Conservation (phyloP, 1,140 invertebrate genomes). For the Drosophila leontia region DNA sequence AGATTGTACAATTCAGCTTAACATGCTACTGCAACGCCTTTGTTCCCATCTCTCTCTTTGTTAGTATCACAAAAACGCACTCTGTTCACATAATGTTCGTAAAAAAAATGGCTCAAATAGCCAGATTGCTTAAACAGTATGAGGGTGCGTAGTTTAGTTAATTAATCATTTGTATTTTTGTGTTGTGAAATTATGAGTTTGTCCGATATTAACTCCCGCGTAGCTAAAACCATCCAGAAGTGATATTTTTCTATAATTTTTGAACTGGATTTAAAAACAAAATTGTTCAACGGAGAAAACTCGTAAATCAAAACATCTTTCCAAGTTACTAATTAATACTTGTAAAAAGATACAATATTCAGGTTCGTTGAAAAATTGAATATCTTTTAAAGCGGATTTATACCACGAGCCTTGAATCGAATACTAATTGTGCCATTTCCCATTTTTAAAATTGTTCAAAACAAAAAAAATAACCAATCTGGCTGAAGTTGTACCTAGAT, state of each 20-base stretch:
- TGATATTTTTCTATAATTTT: constrained; percentile 48
- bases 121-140: constrained; percentile 1
- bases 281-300: constrained; percentile 14
- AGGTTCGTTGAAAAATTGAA: constrained; percentile 23
- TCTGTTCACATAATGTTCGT: constrained; percentile 1
- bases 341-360: constrained; percentile 34
- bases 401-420: constrained; percentile 44
- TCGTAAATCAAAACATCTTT: constrained; percentile 32
- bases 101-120: constrained; percentile 1
- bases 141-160: constrained; percentile 17
- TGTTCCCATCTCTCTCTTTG: constrained; percentile 7
- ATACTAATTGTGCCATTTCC: constrained; percentile 55
- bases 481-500: constrained; percentile 52
- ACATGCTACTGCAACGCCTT: constrained; percentile 12
- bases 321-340: constrained; percentile 35
- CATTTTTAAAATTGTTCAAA: constrained; percentile 51
- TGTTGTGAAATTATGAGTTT: constrained; percentile 24
- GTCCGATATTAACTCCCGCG: constrained; percentile 17
- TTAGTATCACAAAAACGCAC: constrained; percentile 17
- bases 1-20: constrained; percentile 25
- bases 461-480: constrained; percentile 42
- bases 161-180: constrained; percentile 3
- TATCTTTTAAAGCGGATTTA: constrained; percentile 41
- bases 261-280: constrained; percentile 38
- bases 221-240: constrained; percentile 36